Evolutionary conservation across 1,140 invertebrate species (phyloP).

Genomic region (Bombus sibiricus): DNA sequence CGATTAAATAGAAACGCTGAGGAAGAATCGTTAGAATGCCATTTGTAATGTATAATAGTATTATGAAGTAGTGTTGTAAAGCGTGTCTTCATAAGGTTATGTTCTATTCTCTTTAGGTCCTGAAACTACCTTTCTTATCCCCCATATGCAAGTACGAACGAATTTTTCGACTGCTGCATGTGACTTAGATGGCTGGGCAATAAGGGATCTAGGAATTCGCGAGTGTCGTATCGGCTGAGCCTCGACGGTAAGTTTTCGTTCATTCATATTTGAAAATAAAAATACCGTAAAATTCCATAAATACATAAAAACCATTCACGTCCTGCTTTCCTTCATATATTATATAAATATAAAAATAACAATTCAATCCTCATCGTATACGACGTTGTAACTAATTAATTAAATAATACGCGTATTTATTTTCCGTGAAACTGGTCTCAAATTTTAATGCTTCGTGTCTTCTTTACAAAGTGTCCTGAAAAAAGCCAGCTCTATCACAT

Average conservation of each 20-base stretch:
- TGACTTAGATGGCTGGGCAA: conserved; percentile 14
- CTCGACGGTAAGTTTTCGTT: conserved; percentile 16
- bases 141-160: conserved; percentile 15
- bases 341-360: too few relatives aligned
- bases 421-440: too few relatives aligned
- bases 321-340: neutral
- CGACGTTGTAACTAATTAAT: too few relatives aligned
- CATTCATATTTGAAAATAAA: neutral
- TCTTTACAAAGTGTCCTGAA: too few relatives aligned
- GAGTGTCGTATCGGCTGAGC: neutral
- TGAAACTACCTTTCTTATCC: conserved; percentile 17
- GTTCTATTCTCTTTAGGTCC: conserved; percentile 13
- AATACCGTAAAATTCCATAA: neutral
- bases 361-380: neutral
- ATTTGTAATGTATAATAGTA: neutral
- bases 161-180: conserved; percentile 26
- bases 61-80: neutral
- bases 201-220: conserved; percentile 8
- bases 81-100: neutral
- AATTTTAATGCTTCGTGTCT: too few relatives aligned
- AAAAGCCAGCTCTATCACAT: too few relatives aligned
- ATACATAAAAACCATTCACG: neutral
- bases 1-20: neutral
- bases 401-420: too few relatives aligned
- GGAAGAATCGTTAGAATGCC: neutral